Conservation (phyloP, 1,140 invertebrate species). For the Rhizoglyphus robini region DNA sequence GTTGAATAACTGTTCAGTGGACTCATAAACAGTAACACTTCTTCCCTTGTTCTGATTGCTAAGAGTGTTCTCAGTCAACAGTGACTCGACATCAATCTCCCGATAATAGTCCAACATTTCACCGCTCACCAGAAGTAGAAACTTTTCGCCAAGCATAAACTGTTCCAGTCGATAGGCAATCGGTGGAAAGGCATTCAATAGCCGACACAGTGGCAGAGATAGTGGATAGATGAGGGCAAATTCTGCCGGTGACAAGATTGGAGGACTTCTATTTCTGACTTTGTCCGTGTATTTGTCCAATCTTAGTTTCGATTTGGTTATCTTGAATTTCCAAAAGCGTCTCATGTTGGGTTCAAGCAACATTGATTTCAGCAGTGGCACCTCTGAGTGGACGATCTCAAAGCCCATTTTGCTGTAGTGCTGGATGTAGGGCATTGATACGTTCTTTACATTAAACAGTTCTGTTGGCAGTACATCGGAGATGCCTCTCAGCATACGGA, state of each 20-base stretch:
- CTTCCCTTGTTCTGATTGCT: neutral
- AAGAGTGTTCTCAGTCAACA: neutral
- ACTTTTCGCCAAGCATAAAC: neutral
- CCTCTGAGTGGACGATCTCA: neutral
- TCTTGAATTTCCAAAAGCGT: neutral
- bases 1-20: neutral
- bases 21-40: neutral
- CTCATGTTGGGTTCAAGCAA: neutral
- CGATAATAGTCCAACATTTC: neutral
- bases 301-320: neutral
- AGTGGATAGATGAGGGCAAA: neutral
- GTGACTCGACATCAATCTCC: neutral
- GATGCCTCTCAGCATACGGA: too few relatives aligned
- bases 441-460: neutral
- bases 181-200: neutral
- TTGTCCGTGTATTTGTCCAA: too few relatives aligned
- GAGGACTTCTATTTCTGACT: neutral
- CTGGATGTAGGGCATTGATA: neutral
- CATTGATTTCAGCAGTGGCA: neutral
- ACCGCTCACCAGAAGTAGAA: neutral
- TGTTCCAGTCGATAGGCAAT: conserved; percentile 2
- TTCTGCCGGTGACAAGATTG: neutral
- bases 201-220: neutral
- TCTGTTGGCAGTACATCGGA: neutral
- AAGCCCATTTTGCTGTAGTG: neutral